phyloP scores from a whole-genome alignment of 2,113 vertebrate species.

The Ornithorhynchus anatinus region DNA sequence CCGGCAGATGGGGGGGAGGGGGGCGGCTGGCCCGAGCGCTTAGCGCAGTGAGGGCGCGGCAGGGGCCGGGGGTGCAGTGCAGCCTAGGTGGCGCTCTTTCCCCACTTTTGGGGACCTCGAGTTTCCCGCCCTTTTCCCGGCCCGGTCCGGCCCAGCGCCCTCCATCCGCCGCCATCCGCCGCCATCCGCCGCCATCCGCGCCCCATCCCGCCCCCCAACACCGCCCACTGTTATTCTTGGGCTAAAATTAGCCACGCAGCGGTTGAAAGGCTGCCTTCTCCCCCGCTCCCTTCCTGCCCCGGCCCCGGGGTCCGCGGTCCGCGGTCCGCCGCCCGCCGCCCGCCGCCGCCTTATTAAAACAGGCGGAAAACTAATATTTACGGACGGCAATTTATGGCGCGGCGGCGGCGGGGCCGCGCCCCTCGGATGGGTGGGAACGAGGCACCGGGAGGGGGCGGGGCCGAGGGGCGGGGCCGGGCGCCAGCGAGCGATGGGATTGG shows the following conservation, averaged over 20 bases:
- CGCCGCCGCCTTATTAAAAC: conserved; percentile 78
- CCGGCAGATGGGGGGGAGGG: neutral
- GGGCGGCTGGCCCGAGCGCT: too few relatives aligned
- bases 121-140: conserved; percentile 53
- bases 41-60: too few relatives aligned
- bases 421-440: neutral
- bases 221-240: conserved; percentile 72
- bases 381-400: conserved; percentile 81
- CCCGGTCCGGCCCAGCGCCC: too few relatives aligned
- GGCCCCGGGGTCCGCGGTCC: conserved; percentile 74
- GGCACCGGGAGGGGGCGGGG: neutral
- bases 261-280: conserved; percentile 81
- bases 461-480: neutral
- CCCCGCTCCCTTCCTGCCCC: conserved; percentile 64
- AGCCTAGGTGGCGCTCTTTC: conserved; percentile 80
- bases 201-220: conserved; percentile 66
- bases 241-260: conserved; percentile 84
- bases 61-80: conserved; percentile 35
- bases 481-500: neutral
- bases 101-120: conserved; percentile 71
- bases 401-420: too few relatives aligned
- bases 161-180: too few relatives aligned
- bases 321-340: conserved; percentile 77
- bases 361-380: conserved; percentile 80
- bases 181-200: too few relatives aligned